Conservation (phyloP, 1,140 invertebrate genomes). For the Drosophila kohkoa region DNA sequence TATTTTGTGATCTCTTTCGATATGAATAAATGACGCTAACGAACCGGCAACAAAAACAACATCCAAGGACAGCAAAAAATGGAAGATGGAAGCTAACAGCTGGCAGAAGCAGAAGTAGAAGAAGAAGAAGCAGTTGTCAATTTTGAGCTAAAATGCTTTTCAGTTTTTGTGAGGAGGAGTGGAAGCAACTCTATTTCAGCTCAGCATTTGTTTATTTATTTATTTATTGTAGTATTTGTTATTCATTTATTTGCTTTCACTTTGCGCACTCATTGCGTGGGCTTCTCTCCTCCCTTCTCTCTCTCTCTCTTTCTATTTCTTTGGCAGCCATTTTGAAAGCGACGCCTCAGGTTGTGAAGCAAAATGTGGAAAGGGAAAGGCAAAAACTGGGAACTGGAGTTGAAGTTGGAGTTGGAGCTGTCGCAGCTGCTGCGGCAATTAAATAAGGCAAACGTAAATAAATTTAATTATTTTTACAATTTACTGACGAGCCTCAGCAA, state of each 20-base stretch:
- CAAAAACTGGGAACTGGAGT: background rate
- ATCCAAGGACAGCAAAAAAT: conserved; percentile 7
- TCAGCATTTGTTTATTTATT: conserved; percentile 56
- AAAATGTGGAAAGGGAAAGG: background rate
- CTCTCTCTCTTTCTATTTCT: too few relatives aligned
- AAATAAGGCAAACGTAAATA: conserved; percentile 67
- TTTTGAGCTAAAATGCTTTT: conserved; percentile 36
- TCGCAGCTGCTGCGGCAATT: conserved; percentile 56
- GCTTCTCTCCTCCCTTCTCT: too few relatives aligned
- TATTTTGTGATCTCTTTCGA: conserved; percentile 17
- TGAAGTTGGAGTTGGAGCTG: conserved; percentile 10
- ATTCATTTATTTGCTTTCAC: conserved; percentile 58
- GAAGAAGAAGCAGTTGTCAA: background rate
- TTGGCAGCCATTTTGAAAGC: conserved; percentile 40
- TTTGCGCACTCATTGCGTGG: conserved; percentile 29
- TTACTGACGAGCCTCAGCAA: conserved; percentile 42
- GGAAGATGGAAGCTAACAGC: background rate
- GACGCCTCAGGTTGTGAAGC: conserved; percentile 47
- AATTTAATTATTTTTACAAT: conserved; percentile 80
- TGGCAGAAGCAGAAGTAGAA: background rate
- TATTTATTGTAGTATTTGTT: conserved; percentile 55
- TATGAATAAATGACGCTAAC: conserved; percentile 53
- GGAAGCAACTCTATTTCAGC: conserved; percentile 38
- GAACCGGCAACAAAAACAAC: conserved; percentile 26
- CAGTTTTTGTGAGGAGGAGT: background rate